These are phyloP conservation scores for Nomada hirtipes DNA, from an alignment of 2,888 invertebrate genomes.

Conservation along the genomic window DNA sequence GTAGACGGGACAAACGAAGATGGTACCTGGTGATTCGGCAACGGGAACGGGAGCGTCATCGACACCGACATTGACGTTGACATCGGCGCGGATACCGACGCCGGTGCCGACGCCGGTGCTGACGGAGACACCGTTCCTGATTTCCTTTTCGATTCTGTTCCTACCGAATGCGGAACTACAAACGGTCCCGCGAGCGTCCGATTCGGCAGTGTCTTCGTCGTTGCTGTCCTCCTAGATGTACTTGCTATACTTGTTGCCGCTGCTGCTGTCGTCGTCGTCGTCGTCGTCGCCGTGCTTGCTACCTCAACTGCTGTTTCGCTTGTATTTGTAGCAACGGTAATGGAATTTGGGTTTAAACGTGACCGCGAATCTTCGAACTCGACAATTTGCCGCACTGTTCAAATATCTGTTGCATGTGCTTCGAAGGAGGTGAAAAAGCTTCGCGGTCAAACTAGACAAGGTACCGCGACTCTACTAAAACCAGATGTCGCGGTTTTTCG, in stretches of 20 bases:
- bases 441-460: constrained; percentile 71
- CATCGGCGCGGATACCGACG: constrained; percentile 50
- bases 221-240: background rate
- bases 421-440: constrained; percentile 57
- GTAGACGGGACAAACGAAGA: constrained; percentile 10
- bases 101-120: constrained; percentile 48
- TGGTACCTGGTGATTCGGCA: background rate
- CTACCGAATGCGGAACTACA: background rate
- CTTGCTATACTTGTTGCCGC: background rate
- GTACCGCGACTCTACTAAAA: constrained; percentile 81
- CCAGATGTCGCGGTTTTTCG: constrained; percentile 40
- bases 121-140: constrained; percentile 7
- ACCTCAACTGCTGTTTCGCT: constrained; percentile 7
- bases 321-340: constrained; percentile 2
- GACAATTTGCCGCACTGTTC: constrained; percentile 82
- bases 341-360: constrained; percentile 78
- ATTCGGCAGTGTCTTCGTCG: background rate
- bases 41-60: constrained; percentile 29
- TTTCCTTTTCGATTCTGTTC: background rate
- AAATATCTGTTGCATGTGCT: constrained; percentile 77
- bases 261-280: background rate
- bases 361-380: constrained; percentile 83
- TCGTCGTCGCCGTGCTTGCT: constrained; percentile 8
- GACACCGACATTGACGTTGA: constrained; percentile 18
- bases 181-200: background rate